Evolutionary conservation across 2,113 vertebrate genomes (phyloP), one percentile per base, ranked within the genome.

Genomic region (Damaliscus lunatus): DNA sequence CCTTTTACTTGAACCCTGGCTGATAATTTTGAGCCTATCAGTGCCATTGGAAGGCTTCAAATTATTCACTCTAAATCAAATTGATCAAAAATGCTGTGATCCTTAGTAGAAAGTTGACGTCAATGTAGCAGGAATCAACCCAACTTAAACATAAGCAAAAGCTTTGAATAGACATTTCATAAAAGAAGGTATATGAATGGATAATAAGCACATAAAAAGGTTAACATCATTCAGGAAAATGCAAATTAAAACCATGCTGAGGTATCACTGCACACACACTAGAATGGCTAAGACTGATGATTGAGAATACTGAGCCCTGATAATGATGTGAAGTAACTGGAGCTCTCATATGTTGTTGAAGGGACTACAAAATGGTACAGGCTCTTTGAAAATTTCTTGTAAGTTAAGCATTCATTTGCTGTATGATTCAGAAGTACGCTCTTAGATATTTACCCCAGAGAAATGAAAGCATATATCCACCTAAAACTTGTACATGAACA

Each of bases 41-140:
- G 43, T 50, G 36, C 85, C 93, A 92, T 80, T 71, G 92, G 88
- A 87, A 77, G 80, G 81, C 19, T 62, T 96, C 84, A 93, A 80
- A 90, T 92, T 92, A 94, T 57, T 46, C 91, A 60, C 88, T 97
- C 43, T 95, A 95, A 97, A 97, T 96, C 81, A 95, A 94, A 97
- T 97, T 83, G 91, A 43, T 40, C 50, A 88, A 62, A 97, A 81
- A 64, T 94, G 60, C 91, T 94, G 81, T 95, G 84, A 97, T 77
- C 71, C 33, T 90, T 94, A 62, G 80, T 62, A 80, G 88, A 95
- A 89, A 92, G 93, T 95, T 89, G 67, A 97, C 92, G 91, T 90
- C 60, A 97, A 46, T 43, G 62, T 97, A 89, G 78, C 60, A 90
- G 71, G 55, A 95, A 95, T 89, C 48, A 94, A 87, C 87, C 19